Conservation (phyloP, 2,888 invertebrate genomes). For the Protonemura montana region DNA sequence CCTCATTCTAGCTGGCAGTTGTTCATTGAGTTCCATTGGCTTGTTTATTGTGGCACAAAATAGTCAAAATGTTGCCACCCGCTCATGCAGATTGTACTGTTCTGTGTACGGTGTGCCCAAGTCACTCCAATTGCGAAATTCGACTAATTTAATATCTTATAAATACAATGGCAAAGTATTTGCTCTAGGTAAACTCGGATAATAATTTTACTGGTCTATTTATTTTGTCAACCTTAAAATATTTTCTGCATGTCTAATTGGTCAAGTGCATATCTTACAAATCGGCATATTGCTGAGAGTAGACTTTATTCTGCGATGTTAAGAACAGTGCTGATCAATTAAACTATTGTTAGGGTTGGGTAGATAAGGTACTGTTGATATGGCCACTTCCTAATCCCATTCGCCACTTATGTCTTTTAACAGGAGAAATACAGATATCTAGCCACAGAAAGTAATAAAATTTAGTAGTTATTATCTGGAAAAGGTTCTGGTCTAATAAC, state of each 20-base stretch:
- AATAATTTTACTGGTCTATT: no score
- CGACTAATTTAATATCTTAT: no score
- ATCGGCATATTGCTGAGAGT: no score
- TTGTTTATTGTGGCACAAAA: constrained; percentile 33
- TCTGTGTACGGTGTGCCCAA: constrained; percentile 16
- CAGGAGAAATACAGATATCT: background rate
- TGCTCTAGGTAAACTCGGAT: no score
- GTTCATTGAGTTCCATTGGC: constrained; percentile 34
- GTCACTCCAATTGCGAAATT: constrained; percentile 3
- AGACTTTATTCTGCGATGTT: no score
- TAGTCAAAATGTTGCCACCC: background rate
- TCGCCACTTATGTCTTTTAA: no score
- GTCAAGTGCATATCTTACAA: no score
- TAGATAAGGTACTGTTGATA: background rate
- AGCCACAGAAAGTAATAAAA: background rate
- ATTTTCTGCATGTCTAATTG: no score
- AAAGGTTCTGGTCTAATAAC: constrained; percentile 12
- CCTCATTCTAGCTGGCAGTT: constrained; percentile 44
- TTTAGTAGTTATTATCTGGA: background rate
- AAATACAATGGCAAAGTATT: no score
- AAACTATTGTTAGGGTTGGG: no score
- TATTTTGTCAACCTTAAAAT: no score
- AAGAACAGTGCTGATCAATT: no score
- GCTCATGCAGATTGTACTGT: background rate
- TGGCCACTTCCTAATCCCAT: background rate